Evolutionary conservation across 2,888 invertebrate species (phyloP).

Genomic region (Hydrotaea cyrtoneurina): DNA sequence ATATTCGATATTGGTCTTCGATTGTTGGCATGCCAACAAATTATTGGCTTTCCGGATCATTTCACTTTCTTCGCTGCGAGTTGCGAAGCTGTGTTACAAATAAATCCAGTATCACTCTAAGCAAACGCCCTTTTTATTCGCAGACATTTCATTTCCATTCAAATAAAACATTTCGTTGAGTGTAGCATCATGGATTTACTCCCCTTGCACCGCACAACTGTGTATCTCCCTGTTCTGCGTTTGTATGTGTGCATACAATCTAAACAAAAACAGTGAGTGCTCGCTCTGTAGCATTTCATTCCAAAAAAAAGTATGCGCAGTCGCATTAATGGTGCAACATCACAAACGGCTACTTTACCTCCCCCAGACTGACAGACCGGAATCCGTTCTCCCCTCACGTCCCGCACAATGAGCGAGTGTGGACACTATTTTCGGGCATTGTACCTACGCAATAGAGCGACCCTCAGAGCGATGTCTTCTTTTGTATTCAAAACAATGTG

Average conservation of each 20-base stretch:
- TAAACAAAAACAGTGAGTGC: slow-evolving; percentile 40
- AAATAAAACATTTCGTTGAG: not conserved
- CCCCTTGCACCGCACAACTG: not conserved
- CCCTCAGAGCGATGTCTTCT: too few relatives aligned
- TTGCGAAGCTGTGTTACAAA: too few relatives aligned
- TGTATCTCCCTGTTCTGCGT: not conserved
- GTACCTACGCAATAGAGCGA: not conserved
- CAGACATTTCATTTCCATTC: not conserved
- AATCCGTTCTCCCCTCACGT: slow-evolving; percentile 22
- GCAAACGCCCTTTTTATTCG: not conserved
- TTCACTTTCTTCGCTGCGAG: too few relatives aligned
- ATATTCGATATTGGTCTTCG: too few relatives aligned
- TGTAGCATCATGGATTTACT: not conserved
- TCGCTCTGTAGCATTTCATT: slow-evolving; percentile 36
- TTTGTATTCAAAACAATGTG: slow-evolving; percentile 50
- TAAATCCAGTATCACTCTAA: not conserved
- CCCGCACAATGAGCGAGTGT: not conserved
- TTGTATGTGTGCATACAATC: slow-evolving; percentile 6
- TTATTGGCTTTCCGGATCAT: too few relatives aligned
- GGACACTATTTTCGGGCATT: not conserved
- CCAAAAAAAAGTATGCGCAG: slow-evolving; percentile 57
- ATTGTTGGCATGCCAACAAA: too few relatives aligned
- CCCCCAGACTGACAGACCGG: not conserved
- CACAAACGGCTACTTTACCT: slow-evolving; percentile 11
- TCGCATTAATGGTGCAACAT: slow-evolving; percentile 49